phyloP scores from a whole-genome alignment of 2,888 invertebrate species.

The Dastarcus helophoroides region DNA sequence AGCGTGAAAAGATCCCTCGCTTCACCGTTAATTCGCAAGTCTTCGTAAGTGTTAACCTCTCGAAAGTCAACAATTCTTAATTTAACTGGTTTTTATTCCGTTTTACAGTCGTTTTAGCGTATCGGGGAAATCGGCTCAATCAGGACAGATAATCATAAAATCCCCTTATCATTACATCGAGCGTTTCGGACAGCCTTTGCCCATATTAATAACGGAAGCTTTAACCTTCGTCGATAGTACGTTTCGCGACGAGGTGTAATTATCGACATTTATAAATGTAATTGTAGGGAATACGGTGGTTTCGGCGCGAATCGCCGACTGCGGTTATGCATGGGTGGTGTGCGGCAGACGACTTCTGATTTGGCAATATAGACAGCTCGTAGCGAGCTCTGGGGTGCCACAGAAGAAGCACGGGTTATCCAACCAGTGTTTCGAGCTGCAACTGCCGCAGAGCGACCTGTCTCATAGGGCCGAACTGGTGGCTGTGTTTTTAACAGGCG shows the following conservation, averaged over 20 bases:
- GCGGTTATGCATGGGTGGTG: slow-evolving; percentile 54
- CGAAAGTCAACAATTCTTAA: slow-evolving; percentile 6
- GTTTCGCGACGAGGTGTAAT: slow-evolving; percentile 15
- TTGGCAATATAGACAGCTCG: slow-evolving; percentile 60
- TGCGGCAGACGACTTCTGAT: slow-evolving; percentile 73
- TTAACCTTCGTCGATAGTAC: slow-evolving; percentile 65
- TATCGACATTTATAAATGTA: slow-evolving; percentile 6
- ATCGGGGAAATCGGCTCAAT: slow-evolving; percentile 52
- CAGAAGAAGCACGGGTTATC: slow-evolving; percentile 34
- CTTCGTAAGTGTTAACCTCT: slow-evolving; percentile 27
- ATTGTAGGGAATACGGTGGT: slow-evolving; percentile 33
- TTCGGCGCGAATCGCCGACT: slow-evolving; percentile 41
- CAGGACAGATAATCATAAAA: slow-evolving; percentile 64
- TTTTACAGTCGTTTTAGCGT: slow-evolving; percentile 41
- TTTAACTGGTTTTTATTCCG: slow-evolving; percentile 7
- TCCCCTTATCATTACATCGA: slow-evolving; percentile 65
- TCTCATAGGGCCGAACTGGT: slow-evolving; percentile 82
- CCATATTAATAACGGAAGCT: slow-evolving; percentile 82
- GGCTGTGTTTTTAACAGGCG: slow-evolving; percentile 52
- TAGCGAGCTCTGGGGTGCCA: slow-evolving; percentile 32
- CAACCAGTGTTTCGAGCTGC: slow-evolving; percentile 71
- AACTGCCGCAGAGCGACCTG: slow-evolving; percentile 82
- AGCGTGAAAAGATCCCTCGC: slow-evolving; percentile 21
- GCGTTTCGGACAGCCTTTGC: slow-evolving; percentile 68
- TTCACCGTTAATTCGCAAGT: slow-evolving; percentile 28